These are phyloP conservation scores for Lysiphlebus fabarum DNA, from an alignment of 1,140 invertebrate genomes.

Conservation along the genomic window DNA sequence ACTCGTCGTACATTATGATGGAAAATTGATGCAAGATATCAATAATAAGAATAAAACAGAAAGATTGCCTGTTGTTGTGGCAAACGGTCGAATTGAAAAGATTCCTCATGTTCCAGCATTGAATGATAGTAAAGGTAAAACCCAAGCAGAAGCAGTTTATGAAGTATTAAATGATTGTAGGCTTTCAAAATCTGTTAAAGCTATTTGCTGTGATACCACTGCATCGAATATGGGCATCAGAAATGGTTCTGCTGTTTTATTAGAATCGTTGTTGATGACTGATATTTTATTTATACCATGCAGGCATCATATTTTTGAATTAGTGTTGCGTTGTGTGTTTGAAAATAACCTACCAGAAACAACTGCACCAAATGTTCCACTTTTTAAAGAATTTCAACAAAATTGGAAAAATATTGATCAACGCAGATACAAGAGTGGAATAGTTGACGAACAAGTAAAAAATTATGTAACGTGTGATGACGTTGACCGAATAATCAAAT, in stretches of 20 bases:
- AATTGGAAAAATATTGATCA: slow-evolving; percentile 25
- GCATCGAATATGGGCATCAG: slow-evolving; percentile 36
- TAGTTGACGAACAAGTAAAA: slow-evolving; percentile 9
- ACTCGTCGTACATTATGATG: slow-evolving; percentile 28
- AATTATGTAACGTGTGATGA: slow-evolving; percentile 10
- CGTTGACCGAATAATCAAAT: neutral
- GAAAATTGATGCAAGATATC: slow-evolving; percentile 27
- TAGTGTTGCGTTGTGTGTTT: slow-evolving; percentile 34
- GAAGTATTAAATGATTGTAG: slow-evolving; percentile 29
- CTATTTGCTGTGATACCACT: slow-evolving; percentile 42
- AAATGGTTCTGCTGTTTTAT: slow-evolving; percentile 33
- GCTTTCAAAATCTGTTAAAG: slow-evolving; percentile 30
- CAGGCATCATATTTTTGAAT: slow-evolving; percentile 41
- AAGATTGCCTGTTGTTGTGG: slow-evolving; percentile 19
- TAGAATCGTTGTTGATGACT: slow-evolving; percentile 36
- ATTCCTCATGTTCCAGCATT: slow-evolving; percentile 27
- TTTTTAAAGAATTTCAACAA: slow-evolving; percentile 39
- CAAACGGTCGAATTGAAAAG: slow-evolving; percentile 19
- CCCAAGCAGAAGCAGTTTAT: slow-evolving; percentile 26
- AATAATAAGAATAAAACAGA: slow-evolving; percentile 18
- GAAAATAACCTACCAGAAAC: slow-evolving; percentile 30
- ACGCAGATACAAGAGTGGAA: slow-evolving; percentile 26
- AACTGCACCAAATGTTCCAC: slow-evolving; percentile 34
- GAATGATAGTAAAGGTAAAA: slow-evolving; percentile 25
- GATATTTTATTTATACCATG: slow-evolving; percentile 37